Evolutionary conservation across 2,888 invertebrate species (phyloP), one percentile per base, ranked within the genome.

Genomic region (Mycogona germanica): DNA sequence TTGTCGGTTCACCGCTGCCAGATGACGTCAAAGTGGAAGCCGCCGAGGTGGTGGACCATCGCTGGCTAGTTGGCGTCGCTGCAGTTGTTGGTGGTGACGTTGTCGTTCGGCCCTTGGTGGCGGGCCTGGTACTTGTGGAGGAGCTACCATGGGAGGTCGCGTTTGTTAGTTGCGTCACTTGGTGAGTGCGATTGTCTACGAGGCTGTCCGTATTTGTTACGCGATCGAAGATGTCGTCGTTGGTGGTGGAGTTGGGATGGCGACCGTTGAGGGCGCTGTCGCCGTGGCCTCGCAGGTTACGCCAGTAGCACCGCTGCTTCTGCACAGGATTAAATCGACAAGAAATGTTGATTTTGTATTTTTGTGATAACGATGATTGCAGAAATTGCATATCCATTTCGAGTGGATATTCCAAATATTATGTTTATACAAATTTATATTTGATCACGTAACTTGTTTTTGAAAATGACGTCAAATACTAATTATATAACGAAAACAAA

Each of bases 251-350:
- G 47, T 47, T 47, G 12, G 25, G 28, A 14, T 47, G 17, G 21
- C 47, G 47, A 21, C 47, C 47, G 4, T 19, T 17, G 12, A 47
- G 30, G 2, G 47, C 9, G 23, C n/a, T 35, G n/a, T 47, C 35
- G 14, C 35, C 30, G 2, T 32, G 19, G 12, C 41, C 53, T 19
- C 53, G 14, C 7, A 63, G 50, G 42, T 58, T 62, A 45, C 63
- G 57, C 64, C 64, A 64, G 42, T 64, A 63, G 38, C 64, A 64
- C 30, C 61, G 49, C 55, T 64, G 64, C 46, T 62, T 62, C 64
- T 64, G 42, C 25, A 25, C 2, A 40, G 47, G 12, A 19, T 56
- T 30, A 45, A 47, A 55, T 57, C 21, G 14, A 40, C 21, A 19
- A 12, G 32, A 50, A 40, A 41, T 26, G 17, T 3, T 3, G 9